Base-by-base conservation (phyloP, 2,888 invertebrate species). In the Leptothorax acervorum region DNA sequence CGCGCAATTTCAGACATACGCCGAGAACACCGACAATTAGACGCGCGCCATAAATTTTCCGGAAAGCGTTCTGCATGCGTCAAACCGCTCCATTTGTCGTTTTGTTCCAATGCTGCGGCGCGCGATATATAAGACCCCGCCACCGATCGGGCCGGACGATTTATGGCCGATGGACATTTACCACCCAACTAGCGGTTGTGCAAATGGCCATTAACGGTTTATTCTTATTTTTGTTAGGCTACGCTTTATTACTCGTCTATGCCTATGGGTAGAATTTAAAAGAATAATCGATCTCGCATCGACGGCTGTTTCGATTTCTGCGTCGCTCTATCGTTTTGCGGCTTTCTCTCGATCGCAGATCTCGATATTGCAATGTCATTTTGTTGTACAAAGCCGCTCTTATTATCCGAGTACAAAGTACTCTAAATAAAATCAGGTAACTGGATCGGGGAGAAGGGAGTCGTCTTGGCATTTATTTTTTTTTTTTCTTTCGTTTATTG, bases 161-260 rank as follows among this genome's bases (percentile, higher is more conserved):
- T 76, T 76, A 76, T 66, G 76, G 12, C 66, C 76, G 53, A 76
- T 76, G 76, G 76, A 76, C 76, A 76, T 76, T 76, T 76, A 76
- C 76, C 76, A 76, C 76, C 76, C 76, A 76, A 76, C 76, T 76
- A 76, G 76, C 53, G 66, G 66, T 53, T 76, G 76, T 65, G 66
- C 60, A 60, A 66, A 76, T 76, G 76, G 76, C 76, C 76, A 76
- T 76, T 76, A 76, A 76, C 76, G 66, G 66, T 66, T 76, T 76
- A 31, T 28, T 76, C 53, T 76, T 65, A 66, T 76, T 76, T 76
- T 76, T 76, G 51, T 42, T 65, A 66, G 31, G 39, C 66, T 31
- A 65, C 39, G 51, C 75, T 76, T 76, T 76, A 76, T 42, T 39
- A 53, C 53, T 53, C 53, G 76, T 73, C 73, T 45, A 42, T 60